Evolutionary conservation across 2,113 vertebrate species (phyloP), one percentile per base, ranked within the genome.

Genomic region (Scalopus aquaticus): DNA sequence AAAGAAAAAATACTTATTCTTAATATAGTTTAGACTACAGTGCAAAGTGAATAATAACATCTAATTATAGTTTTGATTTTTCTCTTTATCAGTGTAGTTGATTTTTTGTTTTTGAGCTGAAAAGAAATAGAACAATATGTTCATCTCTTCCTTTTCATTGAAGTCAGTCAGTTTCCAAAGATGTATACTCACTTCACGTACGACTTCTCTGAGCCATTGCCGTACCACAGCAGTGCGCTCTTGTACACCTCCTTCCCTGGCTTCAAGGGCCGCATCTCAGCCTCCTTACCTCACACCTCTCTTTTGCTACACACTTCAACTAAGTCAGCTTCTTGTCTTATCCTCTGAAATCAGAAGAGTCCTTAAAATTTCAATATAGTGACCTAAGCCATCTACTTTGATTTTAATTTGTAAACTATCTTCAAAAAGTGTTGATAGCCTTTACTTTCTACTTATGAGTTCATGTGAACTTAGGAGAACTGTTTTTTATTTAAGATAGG

Each of bases 361-460:
- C 60, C 51, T 77, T 84, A 80, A 9, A 64, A 65, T 80, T 78
- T 49, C 49, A 90, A 35, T 9, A 26, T 51, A 64, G 49, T 76
- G 78, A 77, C 72, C 42, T 44, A 1, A 78, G 60, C 46, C 30
- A 30, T 51, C 35, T 32, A 44, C 26, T 93, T 76, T 89, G n/a
- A 76, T 22, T 83, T 80, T 49, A 82, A 15, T 77, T 95, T 90
- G 51, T 30, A 95, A 64, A 62, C 88, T 93, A 65, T 62, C 32
- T 49, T 92, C 60, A 13, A 46, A 24, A 9, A 70, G 13, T 37
- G 5, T 26, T 76, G 62, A 9, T 32, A 58, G 7, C 13, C 51
- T 81, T 80, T 51, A 30, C 70, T 91, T 60, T 81, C 51, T 83
- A 32, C 9, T 54, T 72, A n/a, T 87, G 70, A 76, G 73, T 74